phyloP scores from a whole-genome alignment of 2,888 invertebrate species.

The Watsonalla cultraria region DNA sequence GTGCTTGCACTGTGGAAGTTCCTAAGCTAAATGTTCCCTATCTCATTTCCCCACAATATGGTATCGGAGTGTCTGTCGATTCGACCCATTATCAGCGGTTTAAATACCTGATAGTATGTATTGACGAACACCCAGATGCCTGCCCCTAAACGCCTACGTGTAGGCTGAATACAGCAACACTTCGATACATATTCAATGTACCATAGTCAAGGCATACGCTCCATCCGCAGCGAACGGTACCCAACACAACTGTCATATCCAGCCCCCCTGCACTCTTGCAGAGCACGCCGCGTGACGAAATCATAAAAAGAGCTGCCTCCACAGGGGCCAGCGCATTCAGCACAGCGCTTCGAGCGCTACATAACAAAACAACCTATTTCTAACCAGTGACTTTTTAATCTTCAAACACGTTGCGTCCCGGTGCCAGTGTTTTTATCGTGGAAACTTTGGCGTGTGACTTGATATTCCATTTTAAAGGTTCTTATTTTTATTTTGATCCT shows the following conservation, averaged over 20 bases:
- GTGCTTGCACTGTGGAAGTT: no score
- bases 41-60: no score
- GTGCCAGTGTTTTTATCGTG: conserved; percentile 69
- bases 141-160: no score
- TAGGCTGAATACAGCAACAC: no score
- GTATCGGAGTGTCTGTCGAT: no score
- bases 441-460: conserved; percentile 74
- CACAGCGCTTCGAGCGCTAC: conserved; percentile 51
- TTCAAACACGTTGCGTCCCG: conserved; percentile 67
- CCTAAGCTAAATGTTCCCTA: no score
- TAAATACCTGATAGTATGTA: no score
- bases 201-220: background rate
- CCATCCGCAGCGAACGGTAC: conserved; percentile 5
- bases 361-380: conserved; percentile 18
- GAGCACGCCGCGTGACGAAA: conserved; percentile 67
- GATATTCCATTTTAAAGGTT: conserved; percentile 69
- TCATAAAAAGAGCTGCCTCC: conserved; percentile 62
- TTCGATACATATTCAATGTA: no score
- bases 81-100: no score
- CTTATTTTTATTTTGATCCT: conserved; percentile 27
- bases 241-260: conserved; percentile 22
- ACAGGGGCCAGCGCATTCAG: conserved; percentile 46
- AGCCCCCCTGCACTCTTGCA: conserved; percentile 44
- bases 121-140: no score
- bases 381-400: conserved; percentile 27